Evolutionary conservation across 2,113 vertebrate species (phyloP), one percentile per base, ranked within the genome.

Genomic region (Heterotis niloticus): DNA sequence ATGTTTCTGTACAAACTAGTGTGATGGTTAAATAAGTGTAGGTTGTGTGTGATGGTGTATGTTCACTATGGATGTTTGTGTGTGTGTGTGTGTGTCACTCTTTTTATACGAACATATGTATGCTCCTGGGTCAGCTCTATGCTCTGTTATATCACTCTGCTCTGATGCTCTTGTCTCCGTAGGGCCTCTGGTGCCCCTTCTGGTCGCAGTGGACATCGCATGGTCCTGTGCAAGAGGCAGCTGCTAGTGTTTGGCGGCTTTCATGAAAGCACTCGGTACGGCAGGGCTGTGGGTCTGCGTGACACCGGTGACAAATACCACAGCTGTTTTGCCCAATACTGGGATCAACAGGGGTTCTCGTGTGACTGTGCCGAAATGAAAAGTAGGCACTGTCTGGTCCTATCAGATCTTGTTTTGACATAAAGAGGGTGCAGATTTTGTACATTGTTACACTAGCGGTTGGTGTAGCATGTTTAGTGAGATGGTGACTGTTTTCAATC

Each of bases 221-320:
- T 99, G 96, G 94, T 95, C 1, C 91, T 90, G 54, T 94, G 93
- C 83, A 99, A 94, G 88, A 93, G 90, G 78, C 96, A 97, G 59
- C 89, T 99, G 77, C 83, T 99, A 1, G 69, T 99, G 81, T 99
- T 99, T 4, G 97, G 97, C 81, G 97, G 97, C 10, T 99, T 99
- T 87, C 97, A 99, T 14, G 96, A 99, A 86, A 98, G 93, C 0
- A 66, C 91, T 1, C 95, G 96, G 98, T 99, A 44, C 29, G 57
- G 73, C 18, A 3, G 18, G 17, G 10, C 64, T 24, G 64, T 10
- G 64, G 54, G 34, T 44, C 34, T 44, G 34, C 7, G 34, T 44
- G 34, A 44, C 34, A 44, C 34, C 34, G 3, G 34, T 44, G 34
- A 2, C 7, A 7, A 7, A 44, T 44, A 7, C 34, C 34, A 44